Percentiles rank a stretch among this genome's conserved stretches.
Conservation (phyloP, 2,113 vertebrate genomes). For the Spea multiplicata region DNA sequence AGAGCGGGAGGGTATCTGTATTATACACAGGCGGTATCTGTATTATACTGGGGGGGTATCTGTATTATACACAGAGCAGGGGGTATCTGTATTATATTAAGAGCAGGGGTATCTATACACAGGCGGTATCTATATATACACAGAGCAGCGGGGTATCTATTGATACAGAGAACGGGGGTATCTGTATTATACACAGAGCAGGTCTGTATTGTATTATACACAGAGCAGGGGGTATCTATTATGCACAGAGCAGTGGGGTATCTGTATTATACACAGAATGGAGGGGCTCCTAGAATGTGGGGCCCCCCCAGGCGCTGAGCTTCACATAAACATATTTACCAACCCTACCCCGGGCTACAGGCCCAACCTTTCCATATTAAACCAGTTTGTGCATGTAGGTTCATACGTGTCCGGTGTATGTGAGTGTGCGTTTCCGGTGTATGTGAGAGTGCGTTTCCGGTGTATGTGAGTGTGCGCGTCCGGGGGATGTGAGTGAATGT, state of each 20-base stretch:
- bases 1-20: background rate
- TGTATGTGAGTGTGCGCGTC: too few relatives aligned
- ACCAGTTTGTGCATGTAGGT: too few relatives aligned
- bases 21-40: background rate
- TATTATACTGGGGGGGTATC: background rate
- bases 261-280: background rate
- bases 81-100: background rate
- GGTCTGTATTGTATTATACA: background rate
- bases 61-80: background rate
- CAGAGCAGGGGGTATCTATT: background rate
- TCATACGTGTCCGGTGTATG: too few relatives aligned
- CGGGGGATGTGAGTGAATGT: too few relatives aligned
- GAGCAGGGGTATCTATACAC: background rate
- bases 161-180: background rate
- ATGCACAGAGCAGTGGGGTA: background rate
- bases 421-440: too few relatives aligned
- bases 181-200: background rate
- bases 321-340: too few relatives aligned
- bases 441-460: too few relatives aligned
- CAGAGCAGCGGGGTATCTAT: background rate
- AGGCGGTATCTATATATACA: background rate
- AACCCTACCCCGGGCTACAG: too few relatives aligned
- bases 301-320: too few relatives aligned
- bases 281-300: too few relatives aligned
- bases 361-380: too few relatives aligned